Percentiles rank a stretch among this genome's conserved stretches.
phyloP scores from a whole-genome alignment of 2,113 vertebrate genomes.

The Epinephelus lanceolatus region DNA sequence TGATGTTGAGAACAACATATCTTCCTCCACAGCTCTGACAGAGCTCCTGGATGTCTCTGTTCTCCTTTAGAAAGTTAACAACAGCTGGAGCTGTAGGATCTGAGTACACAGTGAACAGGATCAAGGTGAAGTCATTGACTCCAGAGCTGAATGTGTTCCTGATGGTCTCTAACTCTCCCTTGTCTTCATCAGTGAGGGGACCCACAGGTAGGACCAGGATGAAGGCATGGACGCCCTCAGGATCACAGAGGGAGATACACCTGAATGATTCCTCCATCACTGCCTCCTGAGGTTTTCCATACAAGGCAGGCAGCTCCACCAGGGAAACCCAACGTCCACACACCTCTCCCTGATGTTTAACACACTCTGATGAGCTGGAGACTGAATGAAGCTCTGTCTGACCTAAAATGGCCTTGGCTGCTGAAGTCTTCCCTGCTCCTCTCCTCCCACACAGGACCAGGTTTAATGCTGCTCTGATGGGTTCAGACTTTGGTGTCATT shows the following conservation, averaged over 20 bases:
- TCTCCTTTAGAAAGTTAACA: background rate
- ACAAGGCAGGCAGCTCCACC: constrained; percentile 44
- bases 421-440: constrained; percentile 47
- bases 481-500: background rate
- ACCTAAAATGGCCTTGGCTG: constrained; percentile 42
- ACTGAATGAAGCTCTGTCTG: no score
- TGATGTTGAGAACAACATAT: constrained; percentile 14
- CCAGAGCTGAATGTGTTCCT: constrained; percentile 17
- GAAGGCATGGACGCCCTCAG: constrained; percentile 47
- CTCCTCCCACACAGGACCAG: constrained; percentile 65
- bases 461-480: constrained; percentile 18
- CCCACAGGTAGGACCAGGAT: constrained; percentile 44
- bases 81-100: constrained; percentile 12
- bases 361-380: background rate
- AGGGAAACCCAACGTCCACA: constrained; percentile 13
- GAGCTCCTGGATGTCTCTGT: constrained; percentile 14
- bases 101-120: constrained; percentile 46
- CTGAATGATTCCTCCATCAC: constrained; percentile 22
- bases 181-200: constrained; percentile 46
- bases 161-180: constrained; percentile 37
- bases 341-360: constrained; percentile 27
- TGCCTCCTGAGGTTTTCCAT: constrained; percentile 18
- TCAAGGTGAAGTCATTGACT: constrained; percentile 43
- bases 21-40: constrained; percentile 21
- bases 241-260: constrained; percentile 36